Evolutionary conservation across 2,797 vertebrate species (phyloP), one percentile per base, ranked within the genome.

Genomic region (Acrocephalus scirpaceus): DNA sequence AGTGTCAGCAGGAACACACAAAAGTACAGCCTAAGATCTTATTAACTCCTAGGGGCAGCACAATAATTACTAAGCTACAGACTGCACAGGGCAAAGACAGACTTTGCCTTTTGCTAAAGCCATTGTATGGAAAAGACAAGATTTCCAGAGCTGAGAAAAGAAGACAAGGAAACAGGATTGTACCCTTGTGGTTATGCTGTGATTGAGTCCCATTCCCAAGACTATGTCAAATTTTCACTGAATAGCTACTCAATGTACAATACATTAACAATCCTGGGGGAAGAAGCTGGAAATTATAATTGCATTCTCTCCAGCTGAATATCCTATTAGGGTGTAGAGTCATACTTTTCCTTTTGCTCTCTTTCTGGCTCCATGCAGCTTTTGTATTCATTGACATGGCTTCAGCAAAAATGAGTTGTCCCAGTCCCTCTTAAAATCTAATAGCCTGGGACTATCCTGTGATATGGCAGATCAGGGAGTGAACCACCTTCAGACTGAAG

Each of bases 261-360:
- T 85, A 27, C 40, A 30, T 71, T 87, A 87, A 75, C 71, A 73
- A 2, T 88, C 84, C 67, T 87, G 69, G 48, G 80, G 88, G 86
- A 83, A 89, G 75, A 60, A 87, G 36, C 26, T 92, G 78, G 65
- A 91, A 89, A 82, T 74, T 4, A 78, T 94, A 93, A 93, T 89
- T 91, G 84, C 14, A 10, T 79, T 34, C 30, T 88, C 57, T 81
- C 34, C 32, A 29, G 50, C 1, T 6, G 16, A 92, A 84, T 72
- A 75, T 40, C 86, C 66, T 78, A 62, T 93, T 95, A 95, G 29
- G n/a, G 30, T 92, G 44, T 47, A 70, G 64, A 82, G 45, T 79
- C 15, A 13, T 48, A 47, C 48, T 67, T 87, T 73, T 87, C 16
- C 51, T 79, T 82, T 82, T 92, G 26, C 75, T 85, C 27, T 26